These are phyloP conservation scores for Tiliqua scincoides DNA, from an alignment of 2,113 vertebrate genomes.

Conservation along the genomic window DNA sequence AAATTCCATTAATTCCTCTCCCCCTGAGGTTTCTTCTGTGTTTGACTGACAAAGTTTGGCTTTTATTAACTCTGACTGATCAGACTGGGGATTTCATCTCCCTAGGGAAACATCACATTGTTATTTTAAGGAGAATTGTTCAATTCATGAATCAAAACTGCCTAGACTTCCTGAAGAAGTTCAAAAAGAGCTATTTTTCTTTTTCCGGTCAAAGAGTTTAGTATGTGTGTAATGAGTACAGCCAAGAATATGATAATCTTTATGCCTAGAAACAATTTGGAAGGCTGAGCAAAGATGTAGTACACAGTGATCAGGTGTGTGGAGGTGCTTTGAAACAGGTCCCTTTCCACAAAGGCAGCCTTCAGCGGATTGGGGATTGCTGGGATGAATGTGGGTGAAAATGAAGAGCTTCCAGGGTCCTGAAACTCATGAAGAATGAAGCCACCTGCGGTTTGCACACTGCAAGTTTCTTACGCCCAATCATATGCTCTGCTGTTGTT, in stretches of 20 bases:
- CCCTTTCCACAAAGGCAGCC: background rate
- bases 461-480: background rate
- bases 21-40: conserved; percentile 52
- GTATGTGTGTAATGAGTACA: background rate
- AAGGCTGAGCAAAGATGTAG: background rate
- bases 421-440: background rate
- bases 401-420: background rate
- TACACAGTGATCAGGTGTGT: background rate
- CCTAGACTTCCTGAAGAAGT: conserved; percentile 8
- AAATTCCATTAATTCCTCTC: conserved; percentile 60
- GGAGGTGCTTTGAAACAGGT: background rate
- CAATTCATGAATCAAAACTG: conserved; percentile 44
- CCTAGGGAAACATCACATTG: conserved; percentile 42
- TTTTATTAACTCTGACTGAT: conserved; percentile 68
- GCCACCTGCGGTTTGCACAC: background rate
- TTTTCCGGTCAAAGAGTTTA: conserved; percentile 37
- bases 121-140: conserved; percentile 64
- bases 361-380: background rate
- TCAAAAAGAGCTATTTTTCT: conserved; percentile 14
- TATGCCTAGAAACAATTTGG: background rate
- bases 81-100: conserved; percentile 56
- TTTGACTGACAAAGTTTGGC: conserved; percentile 61
- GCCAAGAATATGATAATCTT: background rate
- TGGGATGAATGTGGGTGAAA: background rate
- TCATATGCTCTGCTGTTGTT: too few species aligned